Evolutionary conservation across 2,888 invertebrate genomes (phyloP).

Genomic region (Drosophila hamatofila): DNA sequence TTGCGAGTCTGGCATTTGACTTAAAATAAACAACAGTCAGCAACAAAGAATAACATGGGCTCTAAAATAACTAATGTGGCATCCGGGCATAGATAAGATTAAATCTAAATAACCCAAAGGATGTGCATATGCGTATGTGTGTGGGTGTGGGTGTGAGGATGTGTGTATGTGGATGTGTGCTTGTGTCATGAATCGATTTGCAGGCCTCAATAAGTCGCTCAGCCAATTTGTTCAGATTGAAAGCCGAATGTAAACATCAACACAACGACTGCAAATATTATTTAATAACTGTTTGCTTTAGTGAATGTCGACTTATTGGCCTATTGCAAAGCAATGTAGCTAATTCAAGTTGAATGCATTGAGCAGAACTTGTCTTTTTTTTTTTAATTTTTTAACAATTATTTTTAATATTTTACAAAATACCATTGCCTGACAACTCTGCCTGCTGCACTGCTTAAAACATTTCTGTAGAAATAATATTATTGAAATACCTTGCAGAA

Average conservation of each 20-base stretch:
- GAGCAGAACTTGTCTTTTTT: no score
- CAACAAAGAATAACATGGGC: conserved; percentile 36
- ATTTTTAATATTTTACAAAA: background rate
- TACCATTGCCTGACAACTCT: background rate
- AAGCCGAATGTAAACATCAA: conserved; percentile 14
- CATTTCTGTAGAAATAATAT: no score
- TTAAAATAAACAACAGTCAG: conserved; percentile 63
- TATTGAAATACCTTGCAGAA: background rate
- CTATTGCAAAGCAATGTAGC: background rate
- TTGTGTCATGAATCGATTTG: background rate
- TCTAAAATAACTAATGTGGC: conserved; percentile 23
- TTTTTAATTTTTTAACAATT: background rate
- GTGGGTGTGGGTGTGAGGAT: background rate
- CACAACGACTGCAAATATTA: conserved; percentile 19
- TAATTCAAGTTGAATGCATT: background rate
- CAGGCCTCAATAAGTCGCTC: background rate
- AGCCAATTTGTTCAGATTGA: conserved; percentile 3
- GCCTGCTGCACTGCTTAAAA: background rate
- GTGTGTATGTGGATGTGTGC: background rate
- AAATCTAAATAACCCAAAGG: conserved; percentile 26
- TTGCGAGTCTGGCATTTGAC: conserved; percentile 38
- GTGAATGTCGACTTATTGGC: background rate
- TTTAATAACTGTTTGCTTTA: conserved; percentile 3
- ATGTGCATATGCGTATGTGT: background rate
- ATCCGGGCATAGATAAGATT: conserved; percentile 4